Evolutionary conservation across 92 coral and sea anemone genomes (phyloP).

Genomic region (Umimayanthus chanpuru): DNA sequence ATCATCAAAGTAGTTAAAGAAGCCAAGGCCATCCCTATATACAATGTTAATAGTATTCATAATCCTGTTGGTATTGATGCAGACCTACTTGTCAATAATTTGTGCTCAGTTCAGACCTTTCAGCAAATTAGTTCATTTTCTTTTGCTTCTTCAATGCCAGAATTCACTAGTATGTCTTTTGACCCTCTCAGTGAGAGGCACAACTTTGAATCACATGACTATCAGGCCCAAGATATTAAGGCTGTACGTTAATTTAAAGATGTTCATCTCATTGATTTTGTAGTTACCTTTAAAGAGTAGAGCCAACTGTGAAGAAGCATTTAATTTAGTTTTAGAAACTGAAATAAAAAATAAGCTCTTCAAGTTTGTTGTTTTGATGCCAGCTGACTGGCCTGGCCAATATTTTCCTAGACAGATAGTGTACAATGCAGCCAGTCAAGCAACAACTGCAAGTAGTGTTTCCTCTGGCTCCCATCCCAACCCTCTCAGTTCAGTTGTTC

Average conservation of each 20-base stretch:
- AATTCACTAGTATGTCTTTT: background rate
- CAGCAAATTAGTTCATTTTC: background rate
- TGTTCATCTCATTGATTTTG: constrained; percentile 58
- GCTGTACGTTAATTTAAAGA: constrained; percentile 45
- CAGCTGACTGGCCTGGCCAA: constrained; percentile 61
- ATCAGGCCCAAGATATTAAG: constrained; percentile 19
- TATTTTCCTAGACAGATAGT: constrained; percentile 45
- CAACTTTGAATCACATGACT: background rate
- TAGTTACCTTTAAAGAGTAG: constrained; percentile 55
- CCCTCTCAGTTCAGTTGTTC: background rate
- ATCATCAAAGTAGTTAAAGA: constrained; percentile 42
- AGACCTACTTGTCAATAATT: constrained; percentile 32
- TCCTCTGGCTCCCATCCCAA: constrained; percentile 20
- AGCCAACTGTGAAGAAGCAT: constrained; percentile 38
- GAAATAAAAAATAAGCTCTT: constrained; percentile 41
- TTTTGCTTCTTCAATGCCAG: constrained; percentile 17
- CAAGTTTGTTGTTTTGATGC: constrained; percentile 49
- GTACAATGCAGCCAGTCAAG: constrained; percentile 18
- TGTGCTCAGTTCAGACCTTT: constrained; percentile 32
- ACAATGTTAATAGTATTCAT: constrained; percentile 28
- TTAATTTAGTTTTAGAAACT: constrained; percentile 26
- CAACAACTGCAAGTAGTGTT: constrained; percentile 35
- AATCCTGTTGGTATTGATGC: constrained; percentile 44
- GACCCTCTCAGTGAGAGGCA: constrained; percentile 20
- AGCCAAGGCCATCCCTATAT: constrained; percentile 45